Evolutionary conservation across 1,140 invertebrate species (phyloP), one percentile per base, ranked within the genome.

Genomic region (Sycophila sp.): DNA sequence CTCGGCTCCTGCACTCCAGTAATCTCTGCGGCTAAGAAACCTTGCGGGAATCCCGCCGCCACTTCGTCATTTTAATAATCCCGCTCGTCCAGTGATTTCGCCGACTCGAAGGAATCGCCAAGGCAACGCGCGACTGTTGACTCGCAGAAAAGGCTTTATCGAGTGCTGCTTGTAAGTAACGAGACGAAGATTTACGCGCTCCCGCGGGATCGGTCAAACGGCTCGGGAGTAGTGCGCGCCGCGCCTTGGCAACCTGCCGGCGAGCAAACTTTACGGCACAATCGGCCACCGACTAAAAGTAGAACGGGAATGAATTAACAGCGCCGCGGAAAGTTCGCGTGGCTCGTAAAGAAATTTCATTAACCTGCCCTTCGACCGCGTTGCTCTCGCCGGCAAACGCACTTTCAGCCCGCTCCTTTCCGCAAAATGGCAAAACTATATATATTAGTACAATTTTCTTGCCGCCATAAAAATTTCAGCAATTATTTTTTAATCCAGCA

Each of bases 211-310:
- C n/a, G n/a, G 42, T 17, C 4, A 3, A 40, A 11, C 36, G 36
- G 36, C 36, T 10, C 36, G 36, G 36, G 36, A 17, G 38, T 10
- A 15, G 38, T 2, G n/a, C 38, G 38, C n/a, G n/a, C n/a, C n/a
- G n/a, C n/a, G n/a, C n/a, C 60, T 69, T 69, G 66, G 55, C 66
- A 69, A 28, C 11, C 13, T 69, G 66, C 56, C 66, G 19, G n/a
- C 1, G 28, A 40, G 13, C 17, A 42, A 66, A 66, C 34, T 66
- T 66, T 55, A 66, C 51, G 34, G 63, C 42, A 66, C 36, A 58
- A 56, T 56, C 53, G 64, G n/a, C n/a, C 10, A 42, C 38, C 32
- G n/a, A n/a, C n/a, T 68, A 59, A 68, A 68, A 68, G 40, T 59
- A 51, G 66, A 69, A 51, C 56, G 32, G 34, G 51, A 55, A 55